phyloP scores from a whole-genome alignment of 2,888 invertebrate genomes.

The Caradrina clavipalpis region DNA sequence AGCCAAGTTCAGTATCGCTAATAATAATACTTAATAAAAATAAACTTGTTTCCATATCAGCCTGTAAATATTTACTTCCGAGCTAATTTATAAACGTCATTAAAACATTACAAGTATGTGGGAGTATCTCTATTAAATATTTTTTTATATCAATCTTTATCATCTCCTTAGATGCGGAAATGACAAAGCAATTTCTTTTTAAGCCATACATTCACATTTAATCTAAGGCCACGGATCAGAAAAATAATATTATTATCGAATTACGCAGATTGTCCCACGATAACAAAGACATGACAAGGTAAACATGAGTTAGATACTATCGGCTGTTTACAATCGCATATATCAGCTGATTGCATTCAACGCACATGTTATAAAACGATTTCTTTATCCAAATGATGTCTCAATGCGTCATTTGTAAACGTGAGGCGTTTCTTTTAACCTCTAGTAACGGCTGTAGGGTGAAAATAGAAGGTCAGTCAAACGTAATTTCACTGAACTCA shows the following conservation, averaged over 20 bases:
- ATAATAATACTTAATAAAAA: background rate
- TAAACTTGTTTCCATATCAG: background rate
- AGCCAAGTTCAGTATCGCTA: slow-evolving; percentile 16
- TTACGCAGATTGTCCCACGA: slow-evolving; percentile 25
- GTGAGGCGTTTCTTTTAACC: background rate
- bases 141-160: background rate
- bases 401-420: slow-evolving; percentile 4
- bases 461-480: background rate
- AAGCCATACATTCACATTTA: background rate
- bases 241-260: slow-evolving; percentile 14
- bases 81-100: background rate
- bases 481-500: too few relatives aligned
- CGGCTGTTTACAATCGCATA: slow-evolving; percentile 18
- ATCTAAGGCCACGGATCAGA: slow-evolving; percentile 20
- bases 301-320: slow-evolving; percentile 21
- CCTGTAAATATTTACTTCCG: background rate
- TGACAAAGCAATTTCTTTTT: background rate
- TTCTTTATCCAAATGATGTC: background rate
- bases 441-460: background rate
- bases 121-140: background rate
- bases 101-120: background rate
- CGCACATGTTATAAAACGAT: slow-evolving; percentile 2
- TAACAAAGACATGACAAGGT: slow-evolving; percentile 29
- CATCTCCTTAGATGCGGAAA: background rate
- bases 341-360: slow-evolving; percentile 16